phyloP scores from a whole-genome alignment of 2,888 invertebrate species.

The Lasius fuliginosus region DNA sequence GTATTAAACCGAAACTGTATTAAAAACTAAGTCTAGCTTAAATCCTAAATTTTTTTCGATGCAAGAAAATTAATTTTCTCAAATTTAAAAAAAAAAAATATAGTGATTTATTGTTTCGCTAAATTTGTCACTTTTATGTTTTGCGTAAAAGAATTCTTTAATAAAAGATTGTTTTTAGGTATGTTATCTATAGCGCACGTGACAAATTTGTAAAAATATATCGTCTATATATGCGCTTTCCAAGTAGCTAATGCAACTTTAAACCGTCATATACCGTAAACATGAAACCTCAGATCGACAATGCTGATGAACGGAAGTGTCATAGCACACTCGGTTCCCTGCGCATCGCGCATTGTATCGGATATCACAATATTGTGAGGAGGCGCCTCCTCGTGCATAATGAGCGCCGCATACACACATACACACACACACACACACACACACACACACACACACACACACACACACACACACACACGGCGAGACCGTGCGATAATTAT shows the following conservation, averaged over 20 bases:
- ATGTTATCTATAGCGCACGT: not conserved
- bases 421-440: not conserved
- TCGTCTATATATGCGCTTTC: not conserved
- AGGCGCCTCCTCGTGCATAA: constrained; percentile 58
- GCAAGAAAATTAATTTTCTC: not conserved
- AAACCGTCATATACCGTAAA: not conserved
- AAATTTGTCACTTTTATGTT: not conserved
- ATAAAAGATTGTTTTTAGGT: not conserved
- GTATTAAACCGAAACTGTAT: not conserved
- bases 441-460: constrained; percentile 11
- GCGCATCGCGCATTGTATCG: constrained; percentile 71
- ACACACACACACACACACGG: constrained; percentile 5
- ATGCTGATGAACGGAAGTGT: constrained; percentile 41
- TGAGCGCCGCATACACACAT: not conserved
- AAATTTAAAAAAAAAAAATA: not conserved
- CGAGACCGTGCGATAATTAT: constrained; percentile 78
- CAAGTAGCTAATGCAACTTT: not conserved
- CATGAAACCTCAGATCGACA: constrained; percentile 16
- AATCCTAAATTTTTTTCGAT: not conserved
- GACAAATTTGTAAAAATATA: not conserved
- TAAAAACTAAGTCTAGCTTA: not conserved
- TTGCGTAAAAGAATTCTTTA: not conserved
- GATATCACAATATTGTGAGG: constrained; percentile 83
- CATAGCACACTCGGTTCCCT: constrained; percentile 35
- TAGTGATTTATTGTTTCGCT: not conserved